These are phyloP conservation scores for Pseudoips prasinana DNA, from an alignment of 2,888 invertebrate species.

Conservation along the genomic window DNA sequence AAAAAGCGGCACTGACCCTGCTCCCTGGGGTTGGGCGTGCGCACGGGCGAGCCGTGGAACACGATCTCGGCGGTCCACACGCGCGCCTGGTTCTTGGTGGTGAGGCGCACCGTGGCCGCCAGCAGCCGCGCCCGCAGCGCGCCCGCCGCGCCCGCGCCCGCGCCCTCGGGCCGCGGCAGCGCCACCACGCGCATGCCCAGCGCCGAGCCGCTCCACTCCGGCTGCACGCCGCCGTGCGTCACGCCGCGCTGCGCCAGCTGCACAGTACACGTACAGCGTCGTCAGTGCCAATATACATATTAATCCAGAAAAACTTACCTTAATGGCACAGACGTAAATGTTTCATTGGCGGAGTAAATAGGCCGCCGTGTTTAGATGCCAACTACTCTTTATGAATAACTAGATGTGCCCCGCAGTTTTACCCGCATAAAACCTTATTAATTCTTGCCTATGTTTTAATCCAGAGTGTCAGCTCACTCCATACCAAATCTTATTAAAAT, in stretches of 20 bases:
- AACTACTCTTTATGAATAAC: too few species aligned
- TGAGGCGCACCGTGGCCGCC: constrained; percentile 91
- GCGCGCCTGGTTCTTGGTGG: constrained; percentile 88
- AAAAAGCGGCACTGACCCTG: too few species aligned
- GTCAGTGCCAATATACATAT: too few species aligned
- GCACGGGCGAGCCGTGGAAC: constrained; percentile 90
- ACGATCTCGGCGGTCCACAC: constrained; percentile 96
- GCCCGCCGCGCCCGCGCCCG: constrained; percentile 80
- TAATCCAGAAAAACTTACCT: too few species aligned
- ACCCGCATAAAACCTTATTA: too few species aligned
- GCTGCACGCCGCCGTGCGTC: constrained; percentile 95
- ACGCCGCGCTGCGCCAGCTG: constrained; percentile 90
- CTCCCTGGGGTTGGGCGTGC: constrained; percentile 91
- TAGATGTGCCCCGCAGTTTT: too few species aligned
- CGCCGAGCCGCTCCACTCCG: constrained; percentile 95
- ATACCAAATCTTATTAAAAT: too few species aligned
- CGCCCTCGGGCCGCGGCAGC: constrained; percentile 85
- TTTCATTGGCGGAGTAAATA: too few species aligned
- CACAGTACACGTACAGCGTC: background rate
- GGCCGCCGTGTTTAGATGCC: too few species aligned
- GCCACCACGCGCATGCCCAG: constrained; percentile 90
- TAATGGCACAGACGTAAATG: too few species aligned
- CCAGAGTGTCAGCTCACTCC: too few species aligned
- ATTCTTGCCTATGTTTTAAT: too few species aligned
- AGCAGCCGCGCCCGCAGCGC: constrained; percentile 90